Base-by-base conservation (phyloP, 2,888 invertebrate species). In the Callyntrura guangdongensis region DNA sequence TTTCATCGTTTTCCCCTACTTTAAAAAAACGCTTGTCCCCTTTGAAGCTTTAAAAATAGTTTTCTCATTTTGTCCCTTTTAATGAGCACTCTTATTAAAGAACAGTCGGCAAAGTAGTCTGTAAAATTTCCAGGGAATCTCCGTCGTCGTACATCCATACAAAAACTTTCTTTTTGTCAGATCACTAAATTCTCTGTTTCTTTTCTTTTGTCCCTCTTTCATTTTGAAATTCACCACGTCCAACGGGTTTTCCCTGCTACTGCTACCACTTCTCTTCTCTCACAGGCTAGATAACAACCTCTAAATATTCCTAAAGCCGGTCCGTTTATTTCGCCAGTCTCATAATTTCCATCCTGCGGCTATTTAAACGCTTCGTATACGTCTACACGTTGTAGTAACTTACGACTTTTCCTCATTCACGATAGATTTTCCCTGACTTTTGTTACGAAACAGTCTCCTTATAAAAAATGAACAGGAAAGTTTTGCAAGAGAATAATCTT, bases 331-430 rank as follows among this genome's bases (percentile, higher is more conserved):
- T 56, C n/a, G 56, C 79, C 22, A 56, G 27, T 22, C 49, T 77
- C 53, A 56, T 79, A 59, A 56, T 79, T 59, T 14, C 36, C 36
- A 36, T 79, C 79, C 56, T 79, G 9, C 56, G 53, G 79, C 79
- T 79, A 56, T 79, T 79, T 27, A 1, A 17, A 72, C 17, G 47
- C n/a, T n/a, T 2, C 17, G 0, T n/a, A n/a, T n/a, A n/a, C 20
- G 9, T 53, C 22, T 22, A n/a, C n/a, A n/a, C n/a, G n/a, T 22
- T 1, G 17, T 36, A 45, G 45, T 0, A 36, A n/a, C 69, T 36
- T 69, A n/a, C n/a, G 17, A 67, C 14, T 3, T 9, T 36, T 36
- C 36, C 45, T 69, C 12, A 0, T 14, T 6, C 6, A 6, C 36
- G 36, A 36, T 36, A 36, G 36, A 36, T 36, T 36, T 36, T 4